Evolutionary conservation across 2,113 vertebrate species (phyloP).

Genomic region (Percopsis transmontana): DNA sequence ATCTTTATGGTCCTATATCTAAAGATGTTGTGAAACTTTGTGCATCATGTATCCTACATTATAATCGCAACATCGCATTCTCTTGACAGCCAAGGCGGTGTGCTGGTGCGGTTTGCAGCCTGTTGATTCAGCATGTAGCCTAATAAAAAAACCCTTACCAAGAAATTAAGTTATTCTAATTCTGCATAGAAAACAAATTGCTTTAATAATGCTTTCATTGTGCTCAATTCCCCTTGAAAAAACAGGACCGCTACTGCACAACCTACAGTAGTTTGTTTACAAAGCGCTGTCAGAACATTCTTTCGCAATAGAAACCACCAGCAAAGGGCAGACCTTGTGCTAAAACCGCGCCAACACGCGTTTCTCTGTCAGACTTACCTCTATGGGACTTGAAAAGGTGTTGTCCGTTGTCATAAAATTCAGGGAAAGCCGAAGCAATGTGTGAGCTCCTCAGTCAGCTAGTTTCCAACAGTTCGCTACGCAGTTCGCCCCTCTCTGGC

Average conservation of each 20-base stretch:
- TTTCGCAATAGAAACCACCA: conserved; percentile 52
- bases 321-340: conserved; percentile 22
- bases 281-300: conserved; percentile 61
- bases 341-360: not conserved
- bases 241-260: conserved; percentile 15
- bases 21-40: not conserved
- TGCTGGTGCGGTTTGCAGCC: conserved; percentile 36
- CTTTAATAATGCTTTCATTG: no score
- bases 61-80: conserved; percentile 1
- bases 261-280: conserved; percentile 66
- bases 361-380: conserved; percentile 54
- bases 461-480: conserved; percentile 63
- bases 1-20: conserved; percentile 9
- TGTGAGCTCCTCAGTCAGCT: conserved; percentile 28
- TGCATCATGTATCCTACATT: not conserved
- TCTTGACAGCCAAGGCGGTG: conserved; percentile 13
- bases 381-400: conserved; percentile 45
- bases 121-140: conserved; percentile 55
- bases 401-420: conserved; percentile 64
- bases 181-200: no score
- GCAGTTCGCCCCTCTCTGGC: conserved; percentile 49
- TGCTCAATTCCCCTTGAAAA: no score
- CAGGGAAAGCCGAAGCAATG: conserved; percentile 49
- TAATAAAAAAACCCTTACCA: no score
- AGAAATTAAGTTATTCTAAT: no score